phyloP scores from a whole-genome alignment of 1,140 invertebrate species.

The Drosophila ercepeae region DNA sequence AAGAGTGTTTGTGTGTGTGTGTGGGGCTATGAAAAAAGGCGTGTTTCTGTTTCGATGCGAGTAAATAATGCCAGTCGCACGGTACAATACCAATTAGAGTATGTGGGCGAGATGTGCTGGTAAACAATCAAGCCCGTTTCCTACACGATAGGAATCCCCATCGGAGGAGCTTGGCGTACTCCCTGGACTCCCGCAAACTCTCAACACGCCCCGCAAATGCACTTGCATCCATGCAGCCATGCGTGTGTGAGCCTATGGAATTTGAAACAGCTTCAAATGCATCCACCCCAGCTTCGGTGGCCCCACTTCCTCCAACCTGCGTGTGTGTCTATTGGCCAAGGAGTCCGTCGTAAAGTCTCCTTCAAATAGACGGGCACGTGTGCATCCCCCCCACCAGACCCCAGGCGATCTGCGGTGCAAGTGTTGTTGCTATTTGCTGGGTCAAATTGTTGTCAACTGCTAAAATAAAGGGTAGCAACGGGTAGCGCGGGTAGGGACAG shows the following conservation, averaged over 20 bases:
- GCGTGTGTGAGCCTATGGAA: conserved; percentile 2
- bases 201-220: too few species aligned
- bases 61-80: conserved; percentile 33
- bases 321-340: conserved; percentile 3
- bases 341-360: conserved; percentile 3
- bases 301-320: not conserved
- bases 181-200: too few species aligned
- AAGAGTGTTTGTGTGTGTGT: conserved; percentile 29
- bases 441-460: not conserved
- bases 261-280: conserved; percentile 32
- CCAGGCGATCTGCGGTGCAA: not conserved
- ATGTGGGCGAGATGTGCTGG: conserved; percentile 10
- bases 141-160: not conserved
- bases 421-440: not conserved
- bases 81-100: conserved; percentile 34
- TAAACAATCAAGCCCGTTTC: conserved; percentile 11
- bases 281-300: conserved; percentile 17
- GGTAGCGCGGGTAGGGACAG: too few species aligned
- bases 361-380: conserved; percentile 13
- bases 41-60: conserved; percentile 59
- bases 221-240: too few species aligned
- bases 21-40: conserved; percentile 67
- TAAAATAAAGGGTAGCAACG: not conserved
- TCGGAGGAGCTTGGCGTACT: too few species aligned
- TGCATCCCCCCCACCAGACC: conserved; percentile 5